Base-by-base conservation (phyloP, 2,113 vertebrate species). In the Grus americana region DNA sequence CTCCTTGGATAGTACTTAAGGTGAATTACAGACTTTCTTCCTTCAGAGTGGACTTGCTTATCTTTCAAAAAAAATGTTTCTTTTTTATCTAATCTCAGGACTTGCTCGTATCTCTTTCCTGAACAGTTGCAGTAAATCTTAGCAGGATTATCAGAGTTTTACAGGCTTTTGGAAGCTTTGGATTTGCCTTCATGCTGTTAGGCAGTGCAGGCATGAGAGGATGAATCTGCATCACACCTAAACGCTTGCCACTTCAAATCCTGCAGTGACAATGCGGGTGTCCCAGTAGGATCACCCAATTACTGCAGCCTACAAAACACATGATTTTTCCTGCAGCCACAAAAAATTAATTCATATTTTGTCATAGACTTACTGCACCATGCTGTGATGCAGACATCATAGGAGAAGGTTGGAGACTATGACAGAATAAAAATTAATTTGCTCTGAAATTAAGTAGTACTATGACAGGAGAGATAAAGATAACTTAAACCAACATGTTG, bases 101-200 rank as follows among this genome's bases (percentile, higher is more conserved):
- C 54, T 91, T 75, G 30, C 52, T 90, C 15, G 1, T 93, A 92
- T 95, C 92, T 95, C 58, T 87, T 92, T 89, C 91, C 86, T 70
- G 73, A 95, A 58, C 78, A 58, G 49, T 20, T 92, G 80, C 89
- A 95, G 86, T 90, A 96, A 92, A 96, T 97, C 95, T 92, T 93
- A 92, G 89, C 32, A 87, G 95, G 86, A 97, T 97, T 97, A 97
- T 95, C 94, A 79, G 93, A 89, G 80, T 92, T 96, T 88, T 72
- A 94, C 80, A 95, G 94, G 89, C 62, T 76, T 94, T 92, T 76
- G 54, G 84, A 93, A 97, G 86, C 89, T 95, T 91, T 85, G 70
- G 95, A 79, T 95, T 91, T 96, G 54, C 88, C 61, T 93, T 93
- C 86, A 50, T 75, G 73, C 90, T 93, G 92, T 94, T 92, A 93